Conservation (phyloP, 2,797 vertebrate genomes). For the Tympanoctomys barrerae region DNA sequence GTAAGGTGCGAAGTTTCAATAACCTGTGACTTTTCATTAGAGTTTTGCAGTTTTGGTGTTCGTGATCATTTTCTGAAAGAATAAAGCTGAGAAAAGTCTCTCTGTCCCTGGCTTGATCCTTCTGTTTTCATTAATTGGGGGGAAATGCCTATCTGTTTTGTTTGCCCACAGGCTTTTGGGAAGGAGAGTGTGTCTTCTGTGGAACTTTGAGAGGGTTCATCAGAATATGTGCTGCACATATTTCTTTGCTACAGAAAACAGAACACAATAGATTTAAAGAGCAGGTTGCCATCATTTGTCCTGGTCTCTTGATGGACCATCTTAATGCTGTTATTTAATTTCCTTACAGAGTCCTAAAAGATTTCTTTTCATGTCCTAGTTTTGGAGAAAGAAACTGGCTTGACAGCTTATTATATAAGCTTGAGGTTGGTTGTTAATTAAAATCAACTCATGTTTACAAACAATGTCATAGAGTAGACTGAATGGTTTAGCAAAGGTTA, state of each 20-base stretch:
- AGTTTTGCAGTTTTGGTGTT: not conserved
- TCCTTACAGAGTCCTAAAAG: not conserved
- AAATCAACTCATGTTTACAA: conserved; percentile 65
- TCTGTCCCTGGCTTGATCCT: rapidly evolving
- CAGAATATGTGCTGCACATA: conserved; percentile 7
- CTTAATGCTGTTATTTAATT: conserved; percentile 61
- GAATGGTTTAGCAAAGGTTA: conserved; percentile 45
- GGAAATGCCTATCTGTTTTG: not conserved
- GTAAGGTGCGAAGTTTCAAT: not conserved
- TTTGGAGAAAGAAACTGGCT: conserved; percentile 63
- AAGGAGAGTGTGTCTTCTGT: not conserved
- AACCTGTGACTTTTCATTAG: not conserved
- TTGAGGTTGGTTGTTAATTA: conserved; percentile 79
- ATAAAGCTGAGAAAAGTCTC: not conserved
- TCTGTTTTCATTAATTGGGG: not conserved
- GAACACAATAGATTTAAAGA: conserved; percentile 53
- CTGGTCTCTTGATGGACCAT: conserved; percentile 40
- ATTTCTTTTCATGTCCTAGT: conserved; percentile 35
- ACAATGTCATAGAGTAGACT: not conserved
- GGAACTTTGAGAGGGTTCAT: not conserved
- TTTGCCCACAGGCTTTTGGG: not conserved
- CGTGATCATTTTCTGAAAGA: not conserved
- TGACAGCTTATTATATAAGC: conserved; percentile 65
- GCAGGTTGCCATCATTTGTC: conserved; percentile 2
- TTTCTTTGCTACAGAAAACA: not conserved